phyloP scores from a whole-genome alignment of 2,888 invertebrate genomes.

The Lysandra bellargus region DNA sequence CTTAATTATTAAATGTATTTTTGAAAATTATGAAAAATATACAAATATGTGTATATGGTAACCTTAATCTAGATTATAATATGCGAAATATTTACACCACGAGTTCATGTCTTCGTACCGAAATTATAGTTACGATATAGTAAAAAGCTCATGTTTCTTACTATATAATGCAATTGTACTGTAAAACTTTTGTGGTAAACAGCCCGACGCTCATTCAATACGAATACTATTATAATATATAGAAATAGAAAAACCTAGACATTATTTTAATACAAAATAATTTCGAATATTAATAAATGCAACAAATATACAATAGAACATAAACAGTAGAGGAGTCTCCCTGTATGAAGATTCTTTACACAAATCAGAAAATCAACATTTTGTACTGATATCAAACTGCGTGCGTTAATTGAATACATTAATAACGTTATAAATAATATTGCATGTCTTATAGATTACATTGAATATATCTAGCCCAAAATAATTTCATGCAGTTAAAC shows the following conservation, averaged over 20 bases:
- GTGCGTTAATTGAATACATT: slow-evolving; percentile 20
- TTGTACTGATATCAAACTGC: slow-evolving; percentile 22
- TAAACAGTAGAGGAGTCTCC: slow-evolving; percentile 32
- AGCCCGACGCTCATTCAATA: slow-evolving; percentile 42
- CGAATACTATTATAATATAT: slow-evolving; percentile 36
- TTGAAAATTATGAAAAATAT: slow-evolving; percentile 68
- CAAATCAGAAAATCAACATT: slow-evolving; percentile 25
- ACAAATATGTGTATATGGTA: slow-evolving; percentile 65
- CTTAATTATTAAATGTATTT: slow-evolving; percentile 47
- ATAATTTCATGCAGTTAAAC: slow-evolving; percentile 28
- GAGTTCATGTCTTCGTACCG: slow-evolving; percentile 37
- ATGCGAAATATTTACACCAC: slow-evolving; percentile 65
- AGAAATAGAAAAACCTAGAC: slow-evolving; percentile 36
- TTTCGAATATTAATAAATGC: slow-evolving; percentile 66
- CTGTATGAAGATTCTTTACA: background rate
- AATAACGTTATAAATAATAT: slow-evolving; percentile 14
- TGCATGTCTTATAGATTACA: slow-evolving; percentile 12
- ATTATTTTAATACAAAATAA: slow-evolving; percentile 32
- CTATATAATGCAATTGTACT: slow-evolving; percentile 38
- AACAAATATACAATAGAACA: slow-evolving; percentile 68
- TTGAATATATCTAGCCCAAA: slow-evolving; percentile 2
- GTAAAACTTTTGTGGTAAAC: slow-evolving; percentile 32
- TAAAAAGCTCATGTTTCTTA: slow-evolving; percentile 48
- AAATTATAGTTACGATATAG: slow-evolving; percentile 40
- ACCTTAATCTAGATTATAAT: slow-evolving; percentile 57